Percentiles rank a stretch among this genome's conserved stretches.
These are phyloP conservation scores for Lordiphosa stackelbergi DNA, from an alignment of 1,140 invertebrate genomes.

Conservation along the genomic window DNA sequence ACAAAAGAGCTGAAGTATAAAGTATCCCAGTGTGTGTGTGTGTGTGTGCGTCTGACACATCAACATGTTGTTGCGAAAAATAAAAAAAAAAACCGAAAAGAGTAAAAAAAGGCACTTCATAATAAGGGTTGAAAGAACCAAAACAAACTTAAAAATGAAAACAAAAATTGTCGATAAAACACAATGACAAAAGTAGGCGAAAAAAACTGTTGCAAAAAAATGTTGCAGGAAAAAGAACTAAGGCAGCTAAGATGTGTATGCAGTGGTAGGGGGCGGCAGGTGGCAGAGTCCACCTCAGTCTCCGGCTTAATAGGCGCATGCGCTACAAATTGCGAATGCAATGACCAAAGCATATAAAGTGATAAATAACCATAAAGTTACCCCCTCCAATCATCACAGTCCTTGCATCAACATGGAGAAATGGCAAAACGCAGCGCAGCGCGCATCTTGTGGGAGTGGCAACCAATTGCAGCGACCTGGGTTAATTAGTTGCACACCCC, in stretches of 20 bases:
- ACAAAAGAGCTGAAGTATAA: conserved; percentile 4
- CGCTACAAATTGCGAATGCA: conserved; percentile 46
- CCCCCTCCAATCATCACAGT: neutral
- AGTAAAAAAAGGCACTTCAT: neutral
- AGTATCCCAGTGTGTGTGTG: too few relatives aligned
- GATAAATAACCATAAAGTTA: conserved; percentile 32
- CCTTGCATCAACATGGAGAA: conserved; percentile 25
- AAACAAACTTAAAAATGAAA: conserved; percentile 4
- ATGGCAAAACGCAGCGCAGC: conserved; percentile 13
- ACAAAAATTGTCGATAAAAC: neutral
- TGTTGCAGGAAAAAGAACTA: conserved; percentile 26
- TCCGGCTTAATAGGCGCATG: conserved; percentile 32
- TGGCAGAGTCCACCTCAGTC: neutral
- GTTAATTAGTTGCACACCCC: conserved; percentile 8
- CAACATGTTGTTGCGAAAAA: conserved; percentile 60
- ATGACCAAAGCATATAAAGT: conserved; percentile 24
- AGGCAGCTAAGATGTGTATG: too few relatives aligned
- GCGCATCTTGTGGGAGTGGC: conserved; percentile 54
- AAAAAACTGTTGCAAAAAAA: conserved; percentile 47
- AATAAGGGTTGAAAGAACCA: conserved; percentile 6
- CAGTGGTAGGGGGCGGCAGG: neutral
- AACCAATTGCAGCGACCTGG: conserved; percentile 10
- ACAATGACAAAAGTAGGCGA: conserved; percentile 30
- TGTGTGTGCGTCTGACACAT: conserved; percentile 16
- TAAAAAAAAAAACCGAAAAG: conserved; percentile 8